These are phyloP conservation scores for Hormiphora californensis DNA, from an alignment of 37 sponge, comb jelly and placozoan species.

Conservation along the genomic window DNA sequence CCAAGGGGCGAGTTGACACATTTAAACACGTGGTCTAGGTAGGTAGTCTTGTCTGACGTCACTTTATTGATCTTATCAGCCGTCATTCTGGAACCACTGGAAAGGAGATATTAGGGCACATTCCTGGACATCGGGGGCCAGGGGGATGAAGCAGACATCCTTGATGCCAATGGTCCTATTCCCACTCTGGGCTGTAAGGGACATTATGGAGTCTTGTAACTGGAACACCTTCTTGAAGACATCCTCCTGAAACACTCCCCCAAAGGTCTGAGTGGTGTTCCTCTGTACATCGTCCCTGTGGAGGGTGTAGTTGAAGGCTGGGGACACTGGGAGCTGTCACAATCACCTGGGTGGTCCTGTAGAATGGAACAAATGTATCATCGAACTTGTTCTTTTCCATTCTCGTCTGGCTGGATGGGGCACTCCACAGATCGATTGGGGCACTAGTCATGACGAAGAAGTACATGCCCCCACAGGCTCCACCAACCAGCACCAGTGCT, in stretches of 20 bases:
- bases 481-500: conserved; percentile 55
- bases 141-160: conserved; percentile 88
- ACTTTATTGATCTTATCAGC: neutral
- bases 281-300: neutral
- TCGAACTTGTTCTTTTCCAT: conserved; percentile 92
- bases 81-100: conserved; percentile 90
- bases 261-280: neutral
- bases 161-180: conserved; percentile 63
- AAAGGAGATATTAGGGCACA: conserved; percentile 88
- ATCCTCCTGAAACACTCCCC: neutral
- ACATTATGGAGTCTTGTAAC: neutral
- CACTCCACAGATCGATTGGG: conserved; percentile 93
- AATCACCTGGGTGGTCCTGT: conserved; percentile 87
- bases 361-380: conserved; percentile 81
- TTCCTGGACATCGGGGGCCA: conserved; percentile 61
- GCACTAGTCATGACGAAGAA: conserved; percentile 76
- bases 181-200: neutral
- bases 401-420: conserved; percentile 76
- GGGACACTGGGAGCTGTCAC: conserved; percentile 59
- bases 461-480: conserved; percentile 59
- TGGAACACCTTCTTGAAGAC: conserved; percentile 17
- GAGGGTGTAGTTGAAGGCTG: conserved; percentile 20
- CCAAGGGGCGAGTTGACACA: conserved; percentile 20
- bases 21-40: conserved; percentile 29
- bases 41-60: neutral